Evolutionary conservation across 2,888 invertebrate species (phyloP).

Genomic region (Dichetophora obliterata): DNA sequence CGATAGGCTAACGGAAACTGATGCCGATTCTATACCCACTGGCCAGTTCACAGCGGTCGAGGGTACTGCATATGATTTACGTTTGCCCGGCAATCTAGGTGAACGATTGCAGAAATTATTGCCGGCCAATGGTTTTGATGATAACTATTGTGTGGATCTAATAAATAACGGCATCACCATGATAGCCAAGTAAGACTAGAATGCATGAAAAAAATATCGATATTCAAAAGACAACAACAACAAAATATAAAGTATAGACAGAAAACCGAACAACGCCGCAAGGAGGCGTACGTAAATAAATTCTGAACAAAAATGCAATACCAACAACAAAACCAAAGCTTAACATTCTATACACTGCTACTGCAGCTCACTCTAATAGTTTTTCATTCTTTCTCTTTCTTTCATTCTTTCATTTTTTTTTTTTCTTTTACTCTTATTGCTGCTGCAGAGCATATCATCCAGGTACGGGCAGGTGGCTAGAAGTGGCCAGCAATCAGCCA

Average conservation of each 20-base stretch:
- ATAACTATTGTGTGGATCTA: slow-evolving; percentile 80
- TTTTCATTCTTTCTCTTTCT: slow-evolving; percentile 12
- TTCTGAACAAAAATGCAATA: not conserved
- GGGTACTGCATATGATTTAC: slow-evolving; percentile 81
- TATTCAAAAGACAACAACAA: slow-evolving; percentile 8
- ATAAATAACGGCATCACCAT: slow-evolving; percentile 68
- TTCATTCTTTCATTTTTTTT: not conserved
- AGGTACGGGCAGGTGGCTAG: slow-evolving; percentile 79
- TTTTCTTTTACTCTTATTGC: not conserved
- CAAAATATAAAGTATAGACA: not conserved
- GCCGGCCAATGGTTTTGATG: slow-evolving; percentile 82
- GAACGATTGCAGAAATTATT: slow-evolving; percentile 77
- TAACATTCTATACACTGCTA: not conserved
- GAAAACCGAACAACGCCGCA: no score
- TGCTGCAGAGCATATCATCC: slow-evolving; percentile 76
- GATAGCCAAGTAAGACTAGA: slow-evolving; percentile 73
- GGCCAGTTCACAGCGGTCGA: slow-evolving; percentile 79
- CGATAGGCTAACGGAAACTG: slow-evolving; percentile 80
- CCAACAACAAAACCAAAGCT: not conserved
- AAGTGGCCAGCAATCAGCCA: slow-evolving; percentile 88
- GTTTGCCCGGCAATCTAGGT: slow-evolving; percentile 76
- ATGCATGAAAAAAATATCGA: not conserved
- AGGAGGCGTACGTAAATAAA: no score
- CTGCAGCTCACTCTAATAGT: not conserved
- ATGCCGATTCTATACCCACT: slow-evolving; percentile 80